Evolutionary conservation across 2,888 invertebrate genomes (phyloP), one percentile per base, ranked within the genome.

Genomic region (Brenthis hecate): DNA sequence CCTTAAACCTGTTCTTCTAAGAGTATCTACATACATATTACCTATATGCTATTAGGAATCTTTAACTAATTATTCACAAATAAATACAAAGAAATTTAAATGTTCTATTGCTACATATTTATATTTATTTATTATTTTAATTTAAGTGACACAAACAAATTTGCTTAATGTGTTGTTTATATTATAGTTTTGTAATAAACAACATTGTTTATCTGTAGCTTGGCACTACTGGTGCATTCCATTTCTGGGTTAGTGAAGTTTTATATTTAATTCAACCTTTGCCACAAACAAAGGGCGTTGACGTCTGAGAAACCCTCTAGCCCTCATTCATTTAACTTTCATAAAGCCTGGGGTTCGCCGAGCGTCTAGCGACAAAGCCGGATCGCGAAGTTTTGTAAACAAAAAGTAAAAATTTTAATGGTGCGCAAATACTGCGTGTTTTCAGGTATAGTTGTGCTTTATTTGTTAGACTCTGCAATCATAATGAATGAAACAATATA

Each of bases 301-400:
- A 74, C 76, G 76, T 78, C 78, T 77, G 73, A 72, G 75, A 72
- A 76, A 76, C 75, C 76, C 81, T 78, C 76, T 80, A 78, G 69
- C 77, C 82, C 82, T 76, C 78, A 82, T 82, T 76, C 80, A 84
- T 85, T 83, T 84, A 84, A 81, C 74, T 81, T 85, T 81, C 77
- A 85, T 76, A 70, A 70, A 70, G 70, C 50, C 71, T 62, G 75
- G 65, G 61, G 43, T 63, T 43, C 56, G 47, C 43, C 51, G 53
- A 36, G 50, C 66, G 58, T 69, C 67, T 65, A 56, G 63, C 48
- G 58, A 69, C 56, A 63, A 63, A 64, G 65, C 55, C 66, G 56
- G 54, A 68, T 65, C 19, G 54, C 66, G 68, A 28, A 66, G 36
- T 65, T 70, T 64, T 56, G 61, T 69, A 61, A 66, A 64, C 68